Evolutionary conservation across 2,888 invertebrate species (phyloP).

Genomic region (Acanthopleura granulata): DNA sequence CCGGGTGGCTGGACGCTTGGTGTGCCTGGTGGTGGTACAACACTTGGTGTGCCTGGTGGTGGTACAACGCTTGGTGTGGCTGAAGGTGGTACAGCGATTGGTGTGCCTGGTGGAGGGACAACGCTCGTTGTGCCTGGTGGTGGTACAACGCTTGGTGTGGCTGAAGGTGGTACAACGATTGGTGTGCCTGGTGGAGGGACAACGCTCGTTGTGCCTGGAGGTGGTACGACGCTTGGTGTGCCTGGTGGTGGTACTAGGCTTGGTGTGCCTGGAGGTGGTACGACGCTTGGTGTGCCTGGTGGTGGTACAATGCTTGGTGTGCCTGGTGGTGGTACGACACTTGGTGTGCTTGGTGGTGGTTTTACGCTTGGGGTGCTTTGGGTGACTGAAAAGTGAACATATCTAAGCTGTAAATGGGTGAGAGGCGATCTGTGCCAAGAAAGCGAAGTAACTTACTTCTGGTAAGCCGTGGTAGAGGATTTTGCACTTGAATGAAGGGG

Average conservation of each 20-base stretch:
- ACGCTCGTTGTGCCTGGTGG: neutral
- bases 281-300: conserved; percentile 2
- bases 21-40: neutral
- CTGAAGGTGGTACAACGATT: neutral
- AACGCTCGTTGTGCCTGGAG: neutral
- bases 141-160: neutral
- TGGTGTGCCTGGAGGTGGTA: conserved; percentile 3
- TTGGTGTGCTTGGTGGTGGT: neutral
- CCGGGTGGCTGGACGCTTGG: neutral
- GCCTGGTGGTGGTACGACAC: neutral
- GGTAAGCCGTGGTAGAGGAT: too few relatives aligned
- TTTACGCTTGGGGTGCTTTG: neutral
- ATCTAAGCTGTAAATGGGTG: too few relatives aligned
- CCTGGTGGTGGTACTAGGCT: conserved; percentile 1
- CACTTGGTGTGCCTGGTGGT: neutral
- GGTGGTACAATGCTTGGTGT: neutral
- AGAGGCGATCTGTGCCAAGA: too few relatives aligned
- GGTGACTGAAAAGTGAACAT: too few relatives aligned
- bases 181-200: neutral
- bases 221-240: neutral
- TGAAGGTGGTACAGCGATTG: neutral
- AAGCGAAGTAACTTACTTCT: too few relatives aligned
- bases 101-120: neutral
- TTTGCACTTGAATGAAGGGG: too few relatives aligned
- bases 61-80: neutral